A percentile compares a stretch with the other conserved stretches of the same genome.
Evolutionary conservation across 2,888 invertebrate species (phyloP).

Genomic region (Lithosia quadra): DNA sequence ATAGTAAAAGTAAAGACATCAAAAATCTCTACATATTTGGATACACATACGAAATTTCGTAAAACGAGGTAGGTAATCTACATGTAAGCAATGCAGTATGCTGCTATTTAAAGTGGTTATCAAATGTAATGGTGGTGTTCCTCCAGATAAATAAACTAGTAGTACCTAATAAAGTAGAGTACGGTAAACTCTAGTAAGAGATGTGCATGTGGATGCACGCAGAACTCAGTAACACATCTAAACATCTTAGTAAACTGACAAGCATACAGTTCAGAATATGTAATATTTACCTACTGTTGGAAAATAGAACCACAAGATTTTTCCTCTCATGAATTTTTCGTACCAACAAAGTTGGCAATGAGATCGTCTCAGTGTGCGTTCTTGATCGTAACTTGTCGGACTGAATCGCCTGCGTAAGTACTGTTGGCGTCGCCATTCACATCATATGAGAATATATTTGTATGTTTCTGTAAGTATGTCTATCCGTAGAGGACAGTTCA

Average conservation of each 20-base stretch:
- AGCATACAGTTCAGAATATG: conserved; percentile 7
- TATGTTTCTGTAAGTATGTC: not conserved
- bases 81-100: no score
- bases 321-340: conserved; percentile 53
- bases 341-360: conserved; percentile 47
- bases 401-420: conserved; percentile 23
- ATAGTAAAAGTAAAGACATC: no score
- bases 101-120: no score
- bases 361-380: conserved; percentile 36
- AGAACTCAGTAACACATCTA: not conserved
- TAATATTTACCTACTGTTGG: conserved; percentile 23
- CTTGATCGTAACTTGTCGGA: conserved; percentile 25
- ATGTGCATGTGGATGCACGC: not conserved
- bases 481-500: not conserved
- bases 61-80: no score
- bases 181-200: no score
- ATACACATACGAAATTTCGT: no score
- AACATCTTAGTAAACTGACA: conserved; percentile 14
- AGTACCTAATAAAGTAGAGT: no score
- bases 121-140: no score
- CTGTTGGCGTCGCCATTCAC: conserved; percentile 18
- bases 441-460: conserved; percentile 3
- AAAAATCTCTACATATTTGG: no score
- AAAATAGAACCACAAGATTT: conserved; percentile 33
- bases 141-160: no score